These are phyloP conservation scores for Oceanodroma leucorhoa DNA, from an alignment of 2,797 vertebrate species.

Conservation along the genomic window DNA sequence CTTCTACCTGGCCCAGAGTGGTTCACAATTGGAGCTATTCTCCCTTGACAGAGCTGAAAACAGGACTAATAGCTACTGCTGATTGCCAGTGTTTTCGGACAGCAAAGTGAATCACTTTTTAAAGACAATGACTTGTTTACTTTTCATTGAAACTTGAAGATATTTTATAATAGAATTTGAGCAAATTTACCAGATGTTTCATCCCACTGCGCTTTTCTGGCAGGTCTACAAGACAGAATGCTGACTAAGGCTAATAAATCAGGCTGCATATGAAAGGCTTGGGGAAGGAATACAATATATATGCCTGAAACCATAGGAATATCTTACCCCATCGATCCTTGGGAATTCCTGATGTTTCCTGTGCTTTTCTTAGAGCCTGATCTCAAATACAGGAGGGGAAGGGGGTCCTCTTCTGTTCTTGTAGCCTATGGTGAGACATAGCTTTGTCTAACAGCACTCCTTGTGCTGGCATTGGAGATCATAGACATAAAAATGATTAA, in stretches of 20 bases:
- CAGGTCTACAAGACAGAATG: constrained; percentile 58
- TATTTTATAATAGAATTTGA: constrained; percentile 71
- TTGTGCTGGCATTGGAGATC: not conserved
- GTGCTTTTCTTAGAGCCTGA: constrained; percentile 30
- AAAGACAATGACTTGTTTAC: constrained; percentile 72
- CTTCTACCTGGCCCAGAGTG: not conserved
- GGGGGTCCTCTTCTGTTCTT: constrained; percentile 18
- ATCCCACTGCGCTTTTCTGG: constrained; percentile 65
- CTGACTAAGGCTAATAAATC: constrained; percentile 72
- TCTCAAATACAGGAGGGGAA: constrained; percentile 23
- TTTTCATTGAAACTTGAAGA: constrained; percentile 66
- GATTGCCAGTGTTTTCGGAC: constrained; percentile 15
- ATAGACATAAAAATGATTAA: constrained; percentile 50
- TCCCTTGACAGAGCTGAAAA: not conserved
- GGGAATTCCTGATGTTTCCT: constrained; percentile 48
- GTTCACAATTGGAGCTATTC: not conserved
- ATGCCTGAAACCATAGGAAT: constrained; percentile 22
- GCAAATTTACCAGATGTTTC: constrained; percentile 75
- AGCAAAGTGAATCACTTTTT: constrained; percentile 55
- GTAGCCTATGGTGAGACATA: constrained; percentile 22
- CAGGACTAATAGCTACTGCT: not conserved
- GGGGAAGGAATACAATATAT: constrained; percentile 45
- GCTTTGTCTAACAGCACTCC: constrained; percentile 24
- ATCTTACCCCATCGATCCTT: constrained; percentile 33
- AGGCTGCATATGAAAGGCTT: constrained; percentile 46